Base-by-base conservation (phyloP, 2,113 vertebrate species). In the Labeo rohita region DNA sequence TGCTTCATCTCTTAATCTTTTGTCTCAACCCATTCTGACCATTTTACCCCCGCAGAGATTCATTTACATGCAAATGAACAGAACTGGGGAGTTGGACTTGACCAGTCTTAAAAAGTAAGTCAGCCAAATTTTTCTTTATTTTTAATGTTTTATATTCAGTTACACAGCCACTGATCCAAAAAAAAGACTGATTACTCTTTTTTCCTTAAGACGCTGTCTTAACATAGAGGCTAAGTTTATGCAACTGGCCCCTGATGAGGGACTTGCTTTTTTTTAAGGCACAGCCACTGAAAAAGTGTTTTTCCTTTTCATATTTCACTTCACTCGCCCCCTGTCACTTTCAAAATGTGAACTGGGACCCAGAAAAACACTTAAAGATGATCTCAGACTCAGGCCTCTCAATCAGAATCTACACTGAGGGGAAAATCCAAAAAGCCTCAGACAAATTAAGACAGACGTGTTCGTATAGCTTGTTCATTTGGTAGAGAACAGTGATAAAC, bases 21-120 rank as follows among this genome's bases (percentile, higher is more conserved):
- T 75, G 10, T 75, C 45, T 6, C 6, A 3, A 28, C 28, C n/a
- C 73, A 50, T 75, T 75, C 45, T 49, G 45, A 75, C 10, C n/a
- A 75, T 50, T 75, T 74, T 28, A 50, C 73, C 45, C 45, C 6
- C 1, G 43, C 45, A 75, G 45, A 75, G 45, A 49, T 15, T 23
- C 6, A 75, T 75, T 75, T 75, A 4, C 21, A 75, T 75, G 45
- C n/a, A 75, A 75, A 75, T 75, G 21, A 75, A 75, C 21, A 75
- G 3, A 75, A 75, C 43, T 49, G n/a, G n/a, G n/a, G n/a, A n/a
- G n/a, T n/a, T n/a, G n/a, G n/a, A n/a, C n/a, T n/a, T n/a, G n/a
- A n/a, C n/a, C n/a, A n/a, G n/a, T n/a, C n/a, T n/a, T n/a, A n/a
- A n/a, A n/a, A n/a, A n/a, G n/a, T n/a, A n/a, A n/a, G n/a, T n/a